A percentile compares a stretch with the other conserved stretches of the same genome.
Evolutionary conservation across 92 coral and sea anemone genomes (phyloP).

Genomic region (Pocillopora grandis): DNA sequence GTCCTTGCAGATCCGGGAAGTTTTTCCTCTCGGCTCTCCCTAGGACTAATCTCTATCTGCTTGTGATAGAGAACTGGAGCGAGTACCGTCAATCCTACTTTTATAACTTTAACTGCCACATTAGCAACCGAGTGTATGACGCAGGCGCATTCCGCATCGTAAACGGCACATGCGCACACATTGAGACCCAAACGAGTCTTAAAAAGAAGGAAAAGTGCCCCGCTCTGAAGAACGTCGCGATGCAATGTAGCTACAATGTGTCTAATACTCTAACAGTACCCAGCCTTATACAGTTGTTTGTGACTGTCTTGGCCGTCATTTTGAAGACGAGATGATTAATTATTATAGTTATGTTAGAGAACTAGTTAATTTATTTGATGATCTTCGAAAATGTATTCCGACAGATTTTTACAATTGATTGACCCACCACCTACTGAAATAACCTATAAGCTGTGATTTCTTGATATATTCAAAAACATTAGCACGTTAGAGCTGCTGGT

Average conservation of each 20-base stretch:
- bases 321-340: slow-evolving; percentile 6
- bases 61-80: slow-evolving; percentile 96
- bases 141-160: slow-evolving; percentile 98
- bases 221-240: slow-evolving; percentile 68
- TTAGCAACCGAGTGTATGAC: slow-evolving; percentile 92
- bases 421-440: neutral
- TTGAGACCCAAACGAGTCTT: slow-evolving; percentile 69
- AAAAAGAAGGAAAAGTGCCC: slow-evolving; percentile 88
- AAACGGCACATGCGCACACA: slow-evolving; percentile 97
- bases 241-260: slow-evolving; percentile 83
- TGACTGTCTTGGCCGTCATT: neutral
- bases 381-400: neutral
- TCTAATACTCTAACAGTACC: slow-evolving; percentile 11
- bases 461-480: no score
- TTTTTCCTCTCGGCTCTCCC: slow-evolving; percentile 88
- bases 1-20: slow-evolving; percentile 92
- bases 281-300: neutral
- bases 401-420: neutral
- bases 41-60: slow-evolving; percentile 83
- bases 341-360: neutral
- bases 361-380: neutral
- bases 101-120: slow-evolving; percentile 98
- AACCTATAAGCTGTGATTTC: no score
- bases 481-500: no score
- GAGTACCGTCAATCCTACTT: slow-evolving; percentile 90